Percentiles rank a stretch among this genome's conserved stretches.
Conservation (phyloP, 2,888 invertebrate species). For the Argyresthia goedartella region DNA sequence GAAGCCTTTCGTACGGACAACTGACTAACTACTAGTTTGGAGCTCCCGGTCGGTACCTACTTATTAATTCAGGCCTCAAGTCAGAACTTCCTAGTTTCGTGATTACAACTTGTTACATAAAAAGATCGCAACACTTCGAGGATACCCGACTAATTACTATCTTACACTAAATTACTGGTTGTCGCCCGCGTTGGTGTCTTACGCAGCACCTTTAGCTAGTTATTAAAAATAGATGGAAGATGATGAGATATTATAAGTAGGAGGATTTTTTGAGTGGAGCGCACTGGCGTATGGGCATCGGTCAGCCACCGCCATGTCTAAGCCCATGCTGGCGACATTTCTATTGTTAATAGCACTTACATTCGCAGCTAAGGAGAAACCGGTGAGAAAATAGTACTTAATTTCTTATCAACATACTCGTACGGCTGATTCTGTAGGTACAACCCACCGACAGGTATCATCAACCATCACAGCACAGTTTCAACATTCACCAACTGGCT, state of each 20-base stretch:
- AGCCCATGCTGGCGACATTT: constrained; percentile 32
- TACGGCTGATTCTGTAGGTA: background rate
- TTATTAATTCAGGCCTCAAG: constrained; percentile 30
- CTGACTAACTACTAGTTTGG: constrained; percentile 7
- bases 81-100: constrained; percentile 37
- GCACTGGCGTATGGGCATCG: constrained; percentile 22
- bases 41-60: constrained; percentile 1
- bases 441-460: background rate
- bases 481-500: background rate
- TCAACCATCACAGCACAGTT: background rate
- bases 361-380: constrained; percentile 38
- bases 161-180: constrained; percentile 27
- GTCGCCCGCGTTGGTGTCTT: background rate
- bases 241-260: background rate
- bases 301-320: constrained; percentile 34
- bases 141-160: constrained; percentile 39
- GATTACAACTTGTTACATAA: constrained; percentile 33
- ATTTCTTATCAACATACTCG: background rate
- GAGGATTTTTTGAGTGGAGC: background rate
- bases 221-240: background rate
- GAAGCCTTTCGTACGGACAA: background rate
- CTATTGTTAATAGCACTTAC: constrained; percentile 27
- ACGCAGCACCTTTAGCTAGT: too few species aligned
- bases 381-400: constrained; percentile 24
- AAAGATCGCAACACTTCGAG: background rate